Percentiles rank a stretch among this genome's conserved stretches.
phyloP scores from a whole-genome alignment of 2,888 invertebrate genomes.

The Leptinotarsa haldemani region DNA sequence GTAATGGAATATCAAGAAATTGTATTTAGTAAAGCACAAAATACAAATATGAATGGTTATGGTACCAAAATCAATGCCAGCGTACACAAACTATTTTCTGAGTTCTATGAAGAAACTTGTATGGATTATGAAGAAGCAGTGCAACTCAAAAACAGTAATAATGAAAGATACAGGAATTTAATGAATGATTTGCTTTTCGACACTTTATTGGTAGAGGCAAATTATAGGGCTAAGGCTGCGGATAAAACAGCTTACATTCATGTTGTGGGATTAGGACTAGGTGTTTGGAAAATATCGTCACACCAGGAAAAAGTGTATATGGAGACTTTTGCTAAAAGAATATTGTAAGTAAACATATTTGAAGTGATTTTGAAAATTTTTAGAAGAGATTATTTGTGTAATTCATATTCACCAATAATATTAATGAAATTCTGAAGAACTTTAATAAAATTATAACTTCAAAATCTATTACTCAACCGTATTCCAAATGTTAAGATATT shows the following conservation, averaged over 20 bases:
- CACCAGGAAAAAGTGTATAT: slow-evolving; percentile 76
- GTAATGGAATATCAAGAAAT: slow-evolving; percentile 75
- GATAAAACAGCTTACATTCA: slow-evolving; percentile 73
- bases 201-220: slow-evolving; percentile 73
- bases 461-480: no score
- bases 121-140: slow-evolving; percentile 39
- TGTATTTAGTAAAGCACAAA: slow-evolving; percentile 65
- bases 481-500: no score
- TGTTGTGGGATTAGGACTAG: slow-evolving; percentile 77
- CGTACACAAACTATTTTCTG: slow-evolving; percentile 54
- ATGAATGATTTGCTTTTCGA: slow-evolving; percentile 60
- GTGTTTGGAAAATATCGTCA: slow-evolving; percentile 74
- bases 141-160: slow-evolving; percentile 21
- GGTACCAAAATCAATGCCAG: slow-evolving; percentile 47
- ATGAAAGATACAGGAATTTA: slow-evolving; percentile 42
- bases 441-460: no score
- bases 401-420: no score
- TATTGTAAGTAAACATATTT: slow-evolving; percentile 52
- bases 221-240: slow-evolving; percentile 68
- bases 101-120: slow-evolving; percentile 50
- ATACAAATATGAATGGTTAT: slow-evolving; percentile 67
- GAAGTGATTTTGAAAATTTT: no score
- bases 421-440: no score
- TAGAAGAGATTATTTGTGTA: no score
- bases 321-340: slow-evolving; percentile 72